Percentiles rank a stretch among this genome's conserved stretches.
phyloP scores from a whole-genome alignment of 2,888 invertebrate genomes.

The Acrobasis consociella region DNA sequence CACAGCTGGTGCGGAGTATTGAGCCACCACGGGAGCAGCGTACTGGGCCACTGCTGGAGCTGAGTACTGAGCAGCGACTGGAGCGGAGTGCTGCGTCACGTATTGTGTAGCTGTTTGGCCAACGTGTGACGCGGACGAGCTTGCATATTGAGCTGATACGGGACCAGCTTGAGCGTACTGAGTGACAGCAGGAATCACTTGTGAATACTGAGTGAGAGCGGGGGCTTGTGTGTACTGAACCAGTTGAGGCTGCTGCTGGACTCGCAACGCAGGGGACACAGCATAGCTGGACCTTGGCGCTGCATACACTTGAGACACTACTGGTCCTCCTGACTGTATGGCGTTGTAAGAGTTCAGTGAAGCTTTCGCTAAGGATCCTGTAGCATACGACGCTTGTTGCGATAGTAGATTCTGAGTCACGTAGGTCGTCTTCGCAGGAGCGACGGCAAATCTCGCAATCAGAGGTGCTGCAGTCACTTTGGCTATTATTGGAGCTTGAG shows the following conservation, averaged over 20 bases:
- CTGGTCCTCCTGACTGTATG: slow-evolving; percentile 64
- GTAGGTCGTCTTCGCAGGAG: slow-evolving; percentile 61
- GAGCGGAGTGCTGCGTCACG: slow-evolving; percentile 50
- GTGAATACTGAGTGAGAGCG: slow-evolving; percentile 52
- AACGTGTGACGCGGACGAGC: slow-evolving; percentile 39
- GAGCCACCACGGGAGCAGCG: slow-evolving; percentile 40
- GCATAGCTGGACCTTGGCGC: slow-evolving; percentile 65
- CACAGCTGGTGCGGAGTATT: slow-evolving; percentile 39
- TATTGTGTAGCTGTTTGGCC: slow-evolving; percentile 44
- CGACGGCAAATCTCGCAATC: slow-evolving; percentile 60
- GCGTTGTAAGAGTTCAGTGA: slow-evolving; percentile 64
- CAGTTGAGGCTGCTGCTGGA: slow-evolving; percentile 47
- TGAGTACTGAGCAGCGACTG: slow-evolving; percentile 38
- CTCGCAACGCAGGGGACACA: slow-evolving; percentile 60
- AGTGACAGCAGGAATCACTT: slow-evolving; percentile 39
- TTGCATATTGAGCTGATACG: slow-evolving; percentile 40
- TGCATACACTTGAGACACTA: slow-evolving; percentile 73
- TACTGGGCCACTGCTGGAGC: slow-evolving; percentile 56
- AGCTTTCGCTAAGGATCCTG: slow-evolving; percentile 68
- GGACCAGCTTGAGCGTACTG: slow-evolving; percentile 34
- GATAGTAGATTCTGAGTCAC: slow-evolving; percentile 61
- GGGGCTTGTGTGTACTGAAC: slow-evolving; percentile 38
- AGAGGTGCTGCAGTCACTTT: slow-evolving; percentile 77
- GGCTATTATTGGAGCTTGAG: slow-evolving; percentile 78
- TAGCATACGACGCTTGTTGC: slow-evolving; percentile 52